Evolutionary conservation across 2,113 vertebrate genomes (phyloP), one percentile per base, ranked within the genome.

Genomic region (Peromyscus leucopus): DNA sequence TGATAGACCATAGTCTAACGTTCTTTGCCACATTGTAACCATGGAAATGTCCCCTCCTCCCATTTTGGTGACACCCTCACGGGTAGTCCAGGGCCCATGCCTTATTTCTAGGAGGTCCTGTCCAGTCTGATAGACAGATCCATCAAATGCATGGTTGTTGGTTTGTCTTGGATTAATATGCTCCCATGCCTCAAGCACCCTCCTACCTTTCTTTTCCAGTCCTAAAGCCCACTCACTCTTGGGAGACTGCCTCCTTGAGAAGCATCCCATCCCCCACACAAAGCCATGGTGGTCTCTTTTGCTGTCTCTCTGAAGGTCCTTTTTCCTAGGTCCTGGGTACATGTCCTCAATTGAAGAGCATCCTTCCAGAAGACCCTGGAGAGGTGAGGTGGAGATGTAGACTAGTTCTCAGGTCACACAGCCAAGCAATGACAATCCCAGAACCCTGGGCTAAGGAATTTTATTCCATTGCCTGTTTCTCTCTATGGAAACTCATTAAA

Each of bases 101-200:
- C 33, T 91, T 69, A 26, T 92, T 4, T 26, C 59, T 88, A n/a
- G 67, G 51, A 69, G 61, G 75, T 48, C 69, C n/a, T 61, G 72
- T 63, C 74, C 26, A 39, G 5, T 75, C 28, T 87, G 74, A 21
- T 69, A 61, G 91, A 74, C 7, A 51, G 28, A 8, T 48, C 21
- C 69, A 75, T 59, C 42, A 42, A 28, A 69, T 75, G 26, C 22
- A 10, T 61, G 11, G 28, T 57, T 36, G 33, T 82, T 89, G 89
- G 48, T 94, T 21, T 74, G 71, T 84, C 24, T 39, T 87, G 95
- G n/a, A 79, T 72, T 63, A 63, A 93, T 51, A 39, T 88, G 13
- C 55, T 24, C 61, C n/a, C 21, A 9, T 48, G 28, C 26, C n/a
- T 82, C 42, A n/a, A 87, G 12, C 42, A 71, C 36, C 61, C 75